Base-by-base conservation (phyloP, 2,797 vertebrate species). In the Meriones psammophilus region DNA sequence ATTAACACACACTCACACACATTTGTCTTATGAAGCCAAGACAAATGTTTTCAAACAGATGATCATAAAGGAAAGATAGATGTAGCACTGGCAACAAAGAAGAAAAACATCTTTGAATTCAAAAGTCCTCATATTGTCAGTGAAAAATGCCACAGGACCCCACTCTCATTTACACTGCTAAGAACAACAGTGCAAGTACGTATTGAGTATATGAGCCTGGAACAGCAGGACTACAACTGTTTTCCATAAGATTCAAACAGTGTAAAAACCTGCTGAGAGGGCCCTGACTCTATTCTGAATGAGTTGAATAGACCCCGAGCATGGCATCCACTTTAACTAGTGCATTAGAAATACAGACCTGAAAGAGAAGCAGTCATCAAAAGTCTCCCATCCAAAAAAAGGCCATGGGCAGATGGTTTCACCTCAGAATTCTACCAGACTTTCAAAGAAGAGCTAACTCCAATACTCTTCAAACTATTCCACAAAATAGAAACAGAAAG, bases 261-360 rank as follows among this genome's bases (percentile, higher is more conserved):
- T 89, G 91, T 76, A 46, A 54, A 94, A 88, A 56, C 64, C 42
- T 93, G 13, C 74, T 89, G 58, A 79, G 22, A 90, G 50, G n/a
- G n/a, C 84, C 83, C 89, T 62, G 78, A 89, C 87, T 54, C 79
- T 94, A 88, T 91, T 69, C 28, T 74, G 89, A 94, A 64, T 91
- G 74, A 96, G 36, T 84, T 83, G 68, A 81, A 69, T n/a, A n/a
- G 89, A 18, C 26, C 64, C 80, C 24, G 39, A 76, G 84, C 90
- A 26, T 33, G 60, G 36, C 88, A 79, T 81, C 20, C 39, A 77
- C 39, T 33, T 89, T 79, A 58, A 83, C 22, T 60, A 76, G 33
- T 39, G 26, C 84, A 94, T 95, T 89, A 88, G 79, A 97, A 83
- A 93, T 62, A 76, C 50, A 50, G 50, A 50, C 8, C 50, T 50